These are phyloP conservation scores for Rattus rattus DNA, from an alignment of 2,113 vertebrate genomes.

Conservation along the genomic window DNA sequence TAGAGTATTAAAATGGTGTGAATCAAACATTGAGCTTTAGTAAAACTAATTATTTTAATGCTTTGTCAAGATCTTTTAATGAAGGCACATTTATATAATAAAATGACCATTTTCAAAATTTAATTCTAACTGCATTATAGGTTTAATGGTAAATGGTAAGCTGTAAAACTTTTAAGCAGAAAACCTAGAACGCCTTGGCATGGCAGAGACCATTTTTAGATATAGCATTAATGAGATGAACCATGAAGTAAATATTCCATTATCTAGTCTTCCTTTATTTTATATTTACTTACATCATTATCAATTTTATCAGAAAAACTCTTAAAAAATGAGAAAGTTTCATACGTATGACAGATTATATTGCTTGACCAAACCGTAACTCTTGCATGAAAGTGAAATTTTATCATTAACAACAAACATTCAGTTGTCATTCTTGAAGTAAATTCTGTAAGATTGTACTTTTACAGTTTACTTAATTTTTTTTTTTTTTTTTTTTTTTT, in stretches of 20 bases:
- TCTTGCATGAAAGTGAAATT: constrained; percentile 7
- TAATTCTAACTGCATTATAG: neutral
- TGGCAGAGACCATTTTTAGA: neutral
- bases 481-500: neutral
- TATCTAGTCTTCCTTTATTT: neutral
- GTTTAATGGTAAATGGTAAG: neutral
- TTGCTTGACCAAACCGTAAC: neutral
- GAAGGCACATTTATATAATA: neutral
- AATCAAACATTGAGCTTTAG: neutral
- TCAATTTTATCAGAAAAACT: neutral
- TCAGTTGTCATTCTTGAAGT: constrained; percentile 1
- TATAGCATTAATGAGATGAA: neutral
- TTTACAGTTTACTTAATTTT: neutral
- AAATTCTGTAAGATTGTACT: neutral
- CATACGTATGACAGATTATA: neutral
- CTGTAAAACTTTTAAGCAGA: neutral
- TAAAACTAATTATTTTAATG: constrained; percentile 20
- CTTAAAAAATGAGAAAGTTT: neutral
- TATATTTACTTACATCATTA: neutral
- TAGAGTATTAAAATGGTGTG: neutral
- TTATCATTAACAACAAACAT: neutral
- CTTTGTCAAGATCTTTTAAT: neutral
- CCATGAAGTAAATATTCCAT: neutral
- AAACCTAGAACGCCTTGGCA: neutral
- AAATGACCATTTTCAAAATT: neutral